phyloP scores from a whole-genome alignment of 2,113 vertebrate species.

The Physeter macrocephalus region DNA sequence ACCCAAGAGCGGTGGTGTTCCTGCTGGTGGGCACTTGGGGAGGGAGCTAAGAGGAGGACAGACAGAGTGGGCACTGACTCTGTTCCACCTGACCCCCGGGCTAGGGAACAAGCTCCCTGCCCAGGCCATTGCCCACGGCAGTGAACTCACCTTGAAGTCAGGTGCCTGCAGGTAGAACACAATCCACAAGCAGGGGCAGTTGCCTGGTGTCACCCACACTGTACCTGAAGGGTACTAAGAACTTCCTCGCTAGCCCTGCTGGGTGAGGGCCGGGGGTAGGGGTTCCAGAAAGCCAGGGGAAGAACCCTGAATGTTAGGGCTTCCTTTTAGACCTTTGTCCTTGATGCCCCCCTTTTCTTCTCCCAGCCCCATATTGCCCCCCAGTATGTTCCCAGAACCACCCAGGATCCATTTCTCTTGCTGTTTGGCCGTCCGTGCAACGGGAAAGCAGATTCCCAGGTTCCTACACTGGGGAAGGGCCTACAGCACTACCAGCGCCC shows the following conservation, averaged over 20 bases:
- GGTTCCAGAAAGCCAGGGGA: not conserved
- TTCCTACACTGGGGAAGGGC: not conserved
- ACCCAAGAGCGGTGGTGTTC: not conserved
- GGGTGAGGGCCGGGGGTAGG: not conserved
- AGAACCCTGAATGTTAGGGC: not conserved
- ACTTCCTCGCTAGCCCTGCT: not conserved
- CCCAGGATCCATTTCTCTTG: not conserved
- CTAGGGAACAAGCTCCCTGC: not conserved
- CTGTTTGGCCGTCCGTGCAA: not conserved
- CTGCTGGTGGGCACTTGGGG: not conserved
- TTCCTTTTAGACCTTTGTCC: not conserved
- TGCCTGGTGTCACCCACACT: not conserved
- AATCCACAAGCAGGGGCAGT: not conserved
- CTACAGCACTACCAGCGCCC: not conserved
- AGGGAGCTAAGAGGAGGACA: not conserved
- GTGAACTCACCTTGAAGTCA: not conserved
- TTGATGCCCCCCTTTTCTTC: not conserved
- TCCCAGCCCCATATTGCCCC: not conserved
- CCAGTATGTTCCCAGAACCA: not conserved
- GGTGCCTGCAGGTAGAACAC: not conserved
- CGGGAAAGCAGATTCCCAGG: not conserved
- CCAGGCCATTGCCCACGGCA: rapidly evolving
- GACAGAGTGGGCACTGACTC: not conserved
- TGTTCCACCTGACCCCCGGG: not conserved
- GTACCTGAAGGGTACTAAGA: not conserved